Evolutionary conservation across 2,797 vertebrate species (phyloP), one percentile per base, ranked within the genome.

Genomic region (Tadarida brasiliensis): DNA sequence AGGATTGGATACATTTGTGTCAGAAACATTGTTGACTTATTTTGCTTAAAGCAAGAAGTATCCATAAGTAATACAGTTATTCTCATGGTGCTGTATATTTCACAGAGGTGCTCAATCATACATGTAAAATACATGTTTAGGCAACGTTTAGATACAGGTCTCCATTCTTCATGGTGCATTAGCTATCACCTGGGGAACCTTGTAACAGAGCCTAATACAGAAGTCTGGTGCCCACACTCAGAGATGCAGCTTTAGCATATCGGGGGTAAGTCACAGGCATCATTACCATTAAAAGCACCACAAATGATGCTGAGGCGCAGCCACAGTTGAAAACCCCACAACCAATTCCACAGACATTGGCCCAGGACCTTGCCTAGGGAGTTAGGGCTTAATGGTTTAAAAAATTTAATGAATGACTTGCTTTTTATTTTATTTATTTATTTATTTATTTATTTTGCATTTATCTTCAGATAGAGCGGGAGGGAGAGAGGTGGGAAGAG

Each of bases 11-110:
- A 76, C 70, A 90, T 44, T n/a, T 92, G 22, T 65, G 15, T 90
- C 47, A 70, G 30, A 91, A 84, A 70, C 80, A 3, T 70, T 85
- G n/a, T 74, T 96, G 20, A 88, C 82, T 35, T 77, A 59, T 80
- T 92, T 91, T 94, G 35, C 44, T 96, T 91, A 74, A 84, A 83
- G 65, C 39, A 92, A 78, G 20, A 92, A 80, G 44, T 33, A 54
- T 59, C 20, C 73, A 3, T 82, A 94, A 84, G 49, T 26, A 88
- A 90, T 67, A 47, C 3, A 51, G 51, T 83, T 82, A 59, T 84
- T 71, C 24, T 67, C 68, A 14, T n/a, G 39, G 39, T 87, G 8
- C 19, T 78, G 1, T 71, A 7, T 78, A 63, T 94, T 86, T 68
- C 47, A 83, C 73, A 16, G 44, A 49, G 19, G 1, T 74, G 17